phyloP scores from a whole-genome alignment of 2,888 invertebrate species.

The Orthosia gracilis region DNA sequence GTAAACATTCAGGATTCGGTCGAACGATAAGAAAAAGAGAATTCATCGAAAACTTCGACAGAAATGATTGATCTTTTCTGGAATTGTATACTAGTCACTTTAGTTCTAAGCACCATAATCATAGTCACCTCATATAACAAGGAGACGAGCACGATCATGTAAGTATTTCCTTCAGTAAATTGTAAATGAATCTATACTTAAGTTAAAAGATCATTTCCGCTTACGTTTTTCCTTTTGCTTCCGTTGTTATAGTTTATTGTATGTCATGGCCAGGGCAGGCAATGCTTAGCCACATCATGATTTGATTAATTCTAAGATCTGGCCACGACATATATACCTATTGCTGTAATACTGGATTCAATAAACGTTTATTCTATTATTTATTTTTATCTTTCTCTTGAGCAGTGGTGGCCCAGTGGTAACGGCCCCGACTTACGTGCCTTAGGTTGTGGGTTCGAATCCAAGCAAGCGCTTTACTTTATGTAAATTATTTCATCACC shows the following conservation, averaged over 20 bases:
- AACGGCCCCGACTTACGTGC: too few relatives aligned
- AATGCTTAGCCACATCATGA: too few relatives aligned
- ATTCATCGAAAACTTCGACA: constrained; percentile 5
- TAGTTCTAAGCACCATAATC: constrained; percentile 7
- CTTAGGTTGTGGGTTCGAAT: too few relatives aligned
- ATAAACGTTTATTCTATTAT: neutral
- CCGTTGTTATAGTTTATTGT: neutral
- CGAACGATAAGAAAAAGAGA: constrained; percentile 2
- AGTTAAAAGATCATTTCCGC: neutral
- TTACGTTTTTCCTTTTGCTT: neutral
- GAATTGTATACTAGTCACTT: constrained; percentile 10
- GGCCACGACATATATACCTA: neutral
- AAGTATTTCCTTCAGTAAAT: constrained; percentile 14
- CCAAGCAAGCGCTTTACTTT: too few relatives aligned
- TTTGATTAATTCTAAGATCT: too few relatives aligned
- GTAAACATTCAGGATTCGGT: constrained; percentile 13
- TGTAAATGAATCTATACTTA: neutral
- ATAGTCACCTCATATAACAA: neutral
- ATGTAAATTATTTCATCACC: too few relatives aligned
- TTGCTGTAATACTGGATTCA: neutral
- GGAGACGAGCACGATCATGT: neutral
- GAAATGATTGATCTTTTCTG: constrained; percentile 19
- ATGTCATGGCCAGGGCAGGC: too few relatives aligned
- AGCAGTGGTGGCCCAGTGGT: too few relatives aligned
- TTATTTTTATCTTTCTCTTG: neutral